Conservation (phyloP, 2,888 invertebrate genomes). For the Drosophila algonquin region DNA sequence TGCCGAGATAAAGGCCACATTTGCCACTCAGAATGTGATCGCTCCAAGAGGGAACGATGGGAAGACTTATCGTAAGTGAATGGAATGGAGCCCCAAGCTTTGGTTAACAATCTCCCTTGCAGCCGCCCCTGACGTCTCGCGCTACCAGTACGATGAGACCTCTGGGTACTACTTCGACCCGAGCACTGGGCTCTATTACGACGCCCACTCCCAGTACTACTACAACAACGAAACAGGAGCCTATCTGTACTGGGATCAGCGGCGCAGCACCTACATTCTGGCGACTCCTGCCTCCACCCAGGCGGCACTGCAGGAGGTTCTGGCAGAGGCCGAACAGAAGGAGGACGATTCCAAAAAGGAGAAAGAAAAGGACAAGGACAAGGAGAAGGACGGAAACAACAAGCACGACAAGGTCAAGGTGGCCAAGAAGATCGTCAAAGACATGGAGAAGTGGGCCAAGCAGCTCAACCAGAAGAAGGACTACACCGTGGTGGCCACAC, state of each 20-base stretch:
- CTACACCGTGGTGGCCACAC: slow-evolving; percentile 82
- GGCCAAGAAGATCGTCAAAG: slow-evolving; percentile 98
- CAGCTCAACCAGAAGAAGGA: slow-evolving; percentile 98
- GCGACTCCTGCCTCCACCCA: slow-evolving; percentile 81
- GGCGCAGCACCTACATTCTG: slow-evolving; percentile 86
- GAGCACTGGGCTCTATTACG: slow-evolving; percentile 96
- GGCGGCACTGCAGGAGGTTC: slow-evolving; percentile 74
- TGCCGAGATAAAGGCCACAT: slow-evolving; percentile 82
- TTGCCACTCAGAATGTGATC: slow-evolving; percentile 64
- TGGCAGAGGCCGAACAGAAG: slow-evolving; percentile 59
- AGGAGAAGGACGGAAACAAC: slow-evolving; percentile 63
- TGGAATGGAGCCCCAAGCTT: too few species aligned
- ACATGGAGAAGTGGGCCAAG: slow-evolving; percentile 95
- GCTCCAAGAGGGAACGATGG: slow-evolving; percentile 82
- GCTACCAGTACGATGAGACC: slow-evolving; percentile 96
- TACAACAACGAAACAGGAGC: slow-evolving; percentile 95
- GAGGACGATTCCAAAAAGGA: slow-evolving; percentile 81
- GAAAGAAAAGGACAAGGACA: slow-evolving; percentile 86
- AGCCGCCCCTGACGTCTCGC: slow-evolving; percentile 93
- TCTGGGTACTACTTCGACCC: slow-evolving; percentile 99
- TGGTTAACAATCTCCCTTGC: slow-evolving; percentile 7
- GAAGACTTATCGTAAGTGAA: slow-evolving; percentile 81
- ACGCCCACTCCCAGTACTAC: slow-evolving; percentile 97
- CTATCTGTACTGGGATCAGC: slow-evolving; percentile 97
- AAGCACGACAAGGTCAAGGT: slow-evolving; percentile 98